phyloP scores from a whole-genome alignment of 2,113 vertebrate genomes.

The Regulus satrapa region DNA sequence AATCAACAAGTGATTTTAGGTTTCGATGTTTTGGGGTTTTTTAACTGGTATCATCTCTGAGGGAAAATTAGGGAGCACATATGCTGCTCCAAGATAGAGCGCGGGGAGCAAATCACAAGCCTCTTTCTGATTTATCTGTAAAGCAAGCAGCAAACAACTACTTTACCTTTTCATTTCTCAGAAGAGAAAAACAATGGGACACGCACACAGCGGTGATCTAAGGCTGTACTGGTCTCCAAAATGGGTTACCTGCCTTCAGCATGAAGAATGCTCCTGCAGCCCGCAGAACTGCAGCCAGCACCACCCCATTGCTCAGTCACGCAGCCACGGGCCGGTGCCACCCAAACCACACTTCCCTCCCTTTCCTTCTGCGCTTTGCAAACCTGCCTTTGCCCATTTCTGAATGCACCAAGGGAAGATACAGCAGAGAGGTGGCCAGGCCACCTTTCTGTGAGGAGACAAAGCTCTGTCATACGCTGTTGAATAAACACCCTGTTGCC shows the following conservation, averaged over 20 bases:
- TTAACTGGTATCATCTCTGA: neutral
- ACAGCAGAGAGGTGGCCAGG: neutral
- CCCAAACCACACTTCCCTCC: neutral
- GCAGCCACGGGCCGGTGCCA: neutral
- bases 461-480: neutral
- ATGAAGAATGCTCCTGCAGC: neutral
- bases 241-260: neutral
- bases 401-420: neutral
- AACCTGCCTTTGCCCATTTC: neutral
- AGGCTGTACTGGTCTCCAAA: neutral
- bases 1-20: neutral
- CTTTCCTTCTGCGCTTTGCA: neutral
- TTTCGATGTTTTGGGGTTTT: neutral
- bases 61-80: neutral
- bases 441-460: neutral
- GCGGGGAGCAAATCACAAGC: neutral
- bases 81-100: neutral
- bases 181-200: neutral
- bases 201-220: neutral
- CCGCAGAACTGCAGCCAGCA: neutral
- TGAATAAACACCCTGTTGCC: neutral
- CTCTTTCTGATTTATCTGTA: neutral
- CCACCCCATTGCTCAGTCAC: neutral
- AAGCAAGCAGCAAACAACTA: neutral
- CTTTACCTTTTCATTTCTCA: neutral